Evolutionary conservation across 1,140 invertebrate species (phyloP).

Genomic region (Procambarus clarkii): DNA sequence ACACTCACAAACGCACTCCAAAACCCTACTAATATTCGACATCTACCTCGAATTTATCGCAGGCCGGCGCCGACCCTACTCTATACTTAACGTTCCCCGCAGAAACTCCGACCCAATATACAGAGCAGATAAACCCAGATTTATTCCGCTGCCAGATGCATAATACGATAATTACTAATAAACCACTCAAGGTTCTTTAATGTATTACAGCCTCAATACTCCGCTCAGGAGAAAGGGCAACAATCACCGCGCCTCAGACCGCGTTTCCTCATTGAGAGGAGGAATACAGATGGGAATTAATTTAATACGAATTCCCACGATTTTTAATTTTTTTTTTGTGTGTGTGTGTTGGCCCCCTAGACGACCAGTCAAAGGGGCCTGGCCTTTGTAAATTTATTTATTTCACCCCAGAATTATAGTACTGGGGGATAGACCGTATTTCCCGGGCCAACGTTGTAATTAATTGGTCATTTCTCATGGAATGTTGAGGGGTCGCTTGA

Average conservation of each 20-base stretch:
- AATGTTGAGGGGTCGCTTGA: constrained; percentile 33
- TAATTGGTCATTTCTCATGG: constrained; percentile 27
- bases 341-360: no score
- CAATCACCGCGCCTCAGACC: neutral
- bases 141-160: constrained; percentile 36
- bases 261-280: neutral
- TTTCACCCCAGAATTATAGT: constrained; percentile 8
- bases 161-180: constrained; percentile 40
- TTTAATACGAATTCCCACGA: neutral
- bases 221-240: neutral
- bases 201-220: neutral
- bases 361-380: neutral
- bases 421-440: constrained; percentile 29
- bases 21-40: neutral
- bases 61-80: neutral
- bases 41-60: neutral
- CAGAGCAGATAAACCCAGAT: constrained; percentile 26
- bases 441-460: constrained; percentile 20
- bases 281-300: neutral
- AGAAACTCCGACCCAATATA: constrained; percentile 16
- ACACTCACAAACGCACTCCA: neutral
- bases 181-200: neutral
- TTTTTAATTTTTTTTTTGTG: neutral
- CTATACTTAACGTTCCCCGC: constrained; percentile 1
- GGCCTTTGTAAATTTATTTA: constrained; percentile 16